phyloP scores from a whole-genome alignment of 2,113 vertebrate species.

The Steatornis caripensis region DNA sequence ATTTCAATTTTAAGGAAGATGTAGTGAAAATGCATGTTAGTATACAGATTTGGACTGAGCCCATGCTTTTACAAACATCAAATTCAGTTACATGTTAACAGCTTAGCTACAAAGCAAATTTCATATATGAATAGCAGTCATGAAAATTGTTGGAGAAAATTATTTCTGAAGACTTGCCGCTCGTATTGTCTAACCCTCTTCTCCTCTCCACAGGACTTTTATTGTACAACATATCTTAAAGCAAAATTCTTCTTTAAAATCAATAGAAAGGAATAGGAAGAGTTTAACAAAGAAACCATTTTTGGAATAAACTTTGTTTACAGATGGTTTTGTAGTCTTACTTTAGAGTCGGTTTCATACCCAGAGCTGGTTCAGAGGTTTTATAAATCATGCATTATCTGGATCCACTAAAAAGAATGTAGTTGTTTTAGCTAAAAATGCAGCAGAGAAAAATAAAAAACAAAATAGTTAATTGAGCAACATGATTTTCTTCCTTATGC shows the following conservation, averaged over 20 bases:
- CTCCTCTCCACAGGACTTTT: not conserved
- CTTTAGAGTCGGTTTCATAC: slow-evolving; percentile 64
- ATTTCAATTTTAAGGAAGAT: not conserved
- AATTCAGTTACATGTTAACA: not conserved
- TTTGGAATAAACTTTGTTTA: not conserved
- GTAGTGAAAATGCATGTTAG: not conserved
- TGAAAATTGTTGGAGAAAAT: not conserved
- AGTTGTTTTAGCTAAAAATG: slow-evolving; percentile 42
- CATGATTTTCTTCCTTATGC: not conserved
- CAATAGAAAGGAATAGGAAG: not conserved
- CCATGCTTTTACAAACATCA: not conserved
- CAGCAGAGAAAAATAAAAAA: slow-evolving; percentile 51
- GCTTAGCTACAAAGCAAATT: not conserved
- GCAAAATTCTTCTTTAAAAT: not conserved
- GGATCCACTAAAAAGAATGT: slow-evolving; percentile 57
- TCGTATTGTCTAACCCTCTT: not conserved
- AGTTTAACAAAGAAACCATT: not conserved
- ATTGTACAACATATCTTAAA: not conserved
- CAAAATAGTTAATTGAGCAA: slow-evolving; percentile 24
- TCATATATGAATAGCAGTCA: not conserved
- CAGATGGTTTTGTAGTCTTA: not conserved
- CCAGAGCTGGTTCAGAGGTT: slow-evolving; percentile 31
- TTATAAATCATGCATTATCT: slow-evolving; percentile 58
- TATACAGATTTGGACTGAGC: not conserved
- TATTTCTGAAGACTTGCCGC: not conserved